Evolutionary conservation across 2,113 vertebrate genomes (phyloP), one percentile per base, ranked within the genome.

Genomic region (Rhinoderma darwinii): DNA sequence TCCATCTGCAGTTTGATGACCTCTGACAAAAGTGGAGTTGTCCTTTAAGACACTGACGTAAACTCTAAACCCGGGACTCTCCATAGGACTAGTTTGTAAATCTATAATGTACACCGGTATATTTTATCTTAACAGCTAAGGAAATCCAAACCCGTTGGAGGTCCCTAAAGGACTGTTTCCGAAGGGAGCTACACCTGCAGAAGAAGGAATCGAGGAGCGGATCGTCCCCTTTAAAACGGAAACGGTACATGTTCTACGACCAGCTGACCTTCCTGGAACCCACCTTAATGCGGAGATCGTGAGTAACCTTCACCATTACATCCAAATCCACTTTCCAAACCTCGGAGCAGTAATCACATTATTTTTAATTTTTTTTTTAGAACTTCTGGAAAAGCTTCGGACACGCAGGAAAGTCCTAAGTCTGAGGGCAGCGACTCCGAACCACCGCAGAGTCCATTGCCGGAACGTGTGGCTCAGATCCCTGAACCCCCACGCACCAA

Each of bases 161-260:
- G 39, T 84, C 83, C 4, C 70, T 84, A 39, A 84, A 84, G 56
- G 83, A 84, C 35, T 84, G 83, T 73, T 84, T 84, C 27, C 25
- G 83, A 2, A 43, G 83, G 37, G 83, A 84, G 25, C 50, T 76
- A 1, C 50, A 74, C 18, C 51, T 75, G 8, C 83, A 84, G 32
- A 84, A 75, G 54, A 84, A 84, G 39, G 83, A 74, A 74, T 17
- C 51, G 9, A 56, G 73, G 54, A 59, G 72, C 7, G 83, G 83
- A 18, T 84, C 72, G 2, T 84, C 83, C 1, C 83, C 83, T 5
- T 75, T 51, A 3, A 84, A 84, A 35, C 74, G 83, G 41, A 84
- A 84, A 9, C 72, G 72, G 4, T 84, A 84, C 39, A 84, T 84
- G 72, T 84, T 75, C 73, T 84, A 61, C 30, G 83, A 84, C 56